phyloP scores from a whole-genome alignment of 64 coral and sea anemone species.

The Pocillopora damicornis region DNA sequence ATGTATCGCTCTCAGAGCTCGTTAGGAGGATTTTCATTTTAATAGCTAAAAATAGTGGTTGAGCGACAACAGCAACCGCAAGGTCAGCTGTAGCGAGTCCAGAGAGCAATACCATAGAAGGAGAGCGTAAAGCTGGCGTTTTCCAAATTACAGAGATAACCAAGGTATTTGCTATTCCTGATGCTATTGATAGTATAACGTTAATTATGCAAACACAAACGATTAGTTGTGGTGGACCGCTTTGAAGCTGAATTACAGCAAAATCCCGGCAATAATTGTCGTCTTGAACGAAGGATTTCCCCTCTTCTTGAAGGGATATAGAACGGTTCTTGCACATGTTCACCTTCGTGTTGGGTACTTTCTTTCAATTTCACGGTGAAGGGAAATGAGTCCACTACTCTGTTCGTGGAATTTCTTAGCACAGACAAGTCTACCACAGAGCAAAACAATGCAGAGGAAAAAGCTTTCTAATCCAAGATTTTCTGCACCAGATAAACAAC shows the following conservation, averaged over 20 bases:
- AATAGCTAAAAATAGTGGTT: constrained; percentile 26
- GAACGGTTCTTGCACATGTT: constrained; percentile 3
- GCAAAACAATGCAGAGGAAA: too few relatives aligned
- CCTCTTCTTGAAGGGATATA: background rate
- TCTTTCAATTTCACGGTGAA: too few relatives aligned
- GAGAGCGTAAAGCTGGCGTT: constrained; percentile 15
- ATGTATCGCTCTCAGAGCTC: background rate
- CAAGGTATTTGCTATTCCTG: constrained; percentile 18
- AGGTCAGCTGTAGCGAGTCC: constrained; percentile 34
- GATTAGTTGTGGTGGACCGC: background rate
- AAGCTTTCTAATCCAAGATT: too few relatives aligned
- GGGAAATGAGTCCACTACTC: too few relatives aligned
- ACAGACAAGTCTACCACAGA: too few relatives aligned
- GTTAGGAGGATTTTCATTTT: background rate
- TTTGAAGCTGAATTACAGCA: background rate
- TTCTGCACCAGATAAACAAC: too few relatives aligned
- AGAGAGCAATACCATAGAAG: constrained; percentile 13
- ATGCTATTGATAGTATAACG: background rate
- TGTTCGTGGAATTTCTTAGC: too few relatives aligned
- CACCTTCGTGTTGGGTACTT: background rate
- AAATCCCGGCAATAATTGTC: background rate
- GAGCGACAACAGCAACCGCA: constrained; percentile 18
- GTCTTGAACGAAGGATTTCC: background rate
- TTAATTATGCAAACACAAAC: constrained; percentile 4
- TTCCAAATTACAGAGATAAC: background rate